Conservation (phyloP, 1,140 invertebrate species). For the Hypsibius dujardini region DNA sequence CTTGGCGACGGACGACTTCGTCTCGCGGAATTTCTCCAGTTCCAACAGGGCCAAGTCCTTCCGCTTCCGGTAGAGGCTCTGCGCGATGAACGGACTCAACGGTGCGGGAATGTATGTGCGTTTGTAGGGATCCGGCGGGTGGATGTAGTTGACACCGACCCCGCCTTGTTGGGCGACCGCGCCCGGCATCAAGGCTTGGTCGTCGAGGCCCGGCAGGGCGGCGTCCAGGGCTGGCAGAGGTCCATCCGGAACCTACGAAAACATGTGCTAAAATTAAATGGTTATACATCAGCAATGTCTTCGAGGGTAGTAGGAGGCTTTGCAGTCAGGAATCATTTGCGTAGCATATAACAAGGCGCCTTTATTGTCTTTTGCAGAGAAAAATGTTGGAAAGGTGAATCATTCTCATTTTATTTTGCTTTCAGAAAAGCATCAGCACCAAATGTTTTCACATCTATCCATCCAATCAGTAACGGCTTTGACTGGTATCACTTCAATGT, state of each 20-base stretch:
- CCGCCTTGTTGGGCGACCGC: not conserved
- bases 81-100: not conserved
- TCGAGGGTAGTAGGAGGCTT: too few relatives aligned
- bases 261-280: too few relatives aligned
- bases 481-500: too few relatives aligned
- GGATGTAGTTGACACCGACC: conserved; percentile 1
- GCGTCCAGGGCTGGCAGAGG: conserved; percentile 11
- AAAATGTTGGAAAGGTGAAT: too few relatives aligned
- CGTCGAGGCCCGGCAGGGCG: not conserved
- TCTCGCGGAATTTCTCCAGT: not conserved
- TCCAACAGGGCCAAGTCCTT: not conserved
- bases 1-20: not conserved
- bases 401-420: too few relatives aligned
- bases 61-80: not conserved
- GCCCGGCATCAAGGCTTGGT: conserved; percentile 9
- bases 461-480: too few relatives aligned
- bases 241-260: not conserved
- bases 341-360: too few relatives aligned
- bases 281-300: too few relatives aligned
- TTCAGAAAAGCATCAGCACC: too few relatives aligned
- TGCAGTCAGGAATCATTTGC: too few relatives aligned
- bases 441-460: too few relatives aligned
- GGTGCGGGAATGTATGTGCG: not conserved
- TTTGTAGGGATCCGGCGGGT: conserved; percentile 9
- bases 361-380: too few relatives aligned